phyloP scores from a whole-genome alignment of 2,113 vertebrate genomes.

The Apeltes quadracus region DNA sequence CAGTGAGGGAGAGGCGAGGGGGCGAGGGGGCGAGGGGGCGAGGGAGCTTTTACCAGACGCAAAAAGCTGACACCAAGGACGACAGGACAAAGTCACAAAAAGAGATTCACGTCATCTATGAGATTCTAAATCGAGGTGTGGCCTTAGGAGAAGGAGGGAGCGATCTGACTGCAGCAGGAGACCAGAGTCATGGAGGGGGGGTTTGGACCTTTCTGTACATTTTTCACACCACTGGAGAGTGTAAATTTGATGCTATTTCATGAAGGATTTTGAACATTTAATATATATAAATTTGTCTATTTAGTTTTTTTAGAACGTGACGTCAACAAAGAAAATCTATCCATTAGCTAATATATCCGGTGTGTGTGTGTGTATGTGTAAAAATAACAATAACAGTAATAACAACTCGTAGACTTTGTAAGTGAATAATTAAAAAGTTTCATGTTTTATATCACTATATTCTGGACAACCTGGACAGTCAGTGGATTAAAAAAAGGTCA shows the following conservation, averaged over 20 bases:
- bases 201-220: slow-evolving; percentile 80
- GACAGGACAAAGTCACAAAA: slow-evolving; percentile 61
- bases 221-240: slow-evolving; percentile 76
- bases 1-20: slow-evolving; percentile 67
- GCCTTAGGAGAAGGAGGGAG: slow-evolving; percentile 38
- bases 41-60: neutral
- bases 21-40: neutral
- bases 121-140: slow-evolving; percentile 55
- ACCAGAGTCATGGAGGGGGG: slow-evolving; percentile 7
- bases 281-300: slow-evolving; percentile 84
- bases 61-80: slow-evolving; percentile 51
- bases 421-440: slow-evolving; percentile 72
- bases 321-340: slow-evolving; percentile 70
- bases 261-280: slow-evolving; percentile 84
- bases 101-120: slow-evolving; percentile 43
- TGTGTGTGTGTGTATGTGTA: slow-evolving; percentile 75
- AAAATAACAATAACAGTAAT: slow-evolving; percentile 31
- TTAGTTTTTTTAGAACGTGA: slow-evolving; percentile 78
- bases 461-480: slow-evolving; percentile 67
- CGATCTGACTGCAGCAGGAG: slow-evolving; percentile 53
- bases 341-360: slow-evolving; percentile 72
- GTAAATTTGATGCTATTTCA: slow-evolving; percentile 80
- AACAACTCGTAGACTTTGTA: slow-evolving; percentile 68
- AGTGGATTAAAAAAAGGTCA: slow-evolving; percentile 56
- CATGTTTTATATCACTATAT: slow-evolving; percentile 75